Conservation (phyloP, 2,888 invertebrate species). For the Pheosia tremula region DNA sequence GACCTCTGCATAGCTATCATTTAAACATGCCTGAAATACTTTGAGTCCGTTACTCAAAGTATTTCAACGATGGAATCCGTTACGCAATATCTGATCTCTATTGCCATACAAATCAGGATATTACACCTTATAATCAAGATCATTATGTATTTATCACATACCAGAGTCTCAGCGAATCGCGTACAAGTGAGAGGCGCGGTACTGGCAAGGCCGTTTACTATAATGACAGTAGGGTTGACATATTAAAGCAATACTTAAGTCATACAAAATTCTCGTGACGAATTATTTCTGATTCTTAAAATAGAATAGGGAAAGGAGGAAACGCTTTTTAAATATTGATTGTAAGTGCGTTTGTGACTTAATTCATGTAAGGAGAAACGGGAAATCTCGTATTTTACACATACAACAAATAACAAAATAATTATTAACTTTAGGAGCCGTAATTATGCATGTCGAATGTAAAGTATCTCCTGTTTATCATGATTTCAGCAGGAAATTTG, state of each 20-base stretch:
- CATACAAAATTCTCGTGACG: conserved; percentile 2
- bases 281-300: conserved; percentile 3
- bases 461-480: too few species aligned
- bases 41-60: too few species aligned
- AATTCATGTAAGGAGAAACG: background rate
- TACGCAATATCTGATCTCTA: background rate
- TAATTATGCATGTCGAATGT: too few species aligned
- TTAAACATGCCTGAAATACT: too few species aligned
- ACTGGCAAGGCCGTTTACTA: conserved; percentile 48
- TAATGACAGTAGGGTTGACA: conserved; percentile 26
- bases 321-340: background rate
- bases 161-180: conserved; percentile 18
- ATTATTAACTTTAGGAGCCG: too few species aligned
- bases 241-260: background rate
- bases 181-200: conserved; percentile 37
- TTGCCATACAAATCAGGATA: conserved; percentile 14
- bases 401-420: too few species aligned
- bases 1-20: too few species aligned
- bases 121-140: conserved; percentile 11
- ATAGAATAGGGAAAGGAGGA: conserved; percentile 1
- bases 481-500: too few species aligned
- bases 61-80: background rate
- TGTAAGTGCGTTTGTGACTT: background rate
- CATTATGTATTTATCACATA: conserved; percentile 35
- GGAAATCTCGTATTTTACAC: too few species aligned